Conservation (phyloP, 2,888 invertebrate species). For the Hirtodrosophila cameraria region DNA sequence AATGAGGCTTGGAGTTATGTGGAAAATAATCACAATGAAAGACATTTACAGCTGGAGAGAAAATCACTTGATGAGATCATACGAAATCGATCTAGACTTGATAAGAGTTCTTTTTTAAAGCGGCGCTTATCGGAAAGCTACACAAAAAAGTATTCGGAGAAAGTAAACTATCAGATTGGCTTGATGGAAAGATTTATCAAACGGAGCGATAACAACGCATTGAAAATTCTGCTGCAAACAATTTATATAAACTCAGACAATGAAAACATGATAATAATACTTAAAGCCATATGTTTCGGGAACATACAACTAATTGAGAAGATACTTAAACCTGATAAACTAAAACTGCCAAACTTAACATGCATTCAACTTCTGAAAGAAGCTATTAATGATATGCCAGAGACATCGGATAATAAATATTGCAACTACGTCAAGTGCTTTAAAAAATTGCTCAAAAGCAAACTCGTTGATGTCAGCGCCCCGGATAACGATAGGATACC, state of each 20-base stretch:
- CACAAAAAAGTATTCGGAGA: neutral
- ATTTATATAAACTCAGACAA: neutral
- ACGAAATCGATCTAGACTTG: no score
- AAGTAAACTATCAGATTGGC: neutral
- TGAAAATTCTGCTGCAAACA: slow-evolving; percentile 1
- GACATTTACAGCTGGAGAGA: neutral
- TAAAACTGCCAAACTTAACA: neutral
- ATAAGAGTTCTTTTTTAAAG: no score
- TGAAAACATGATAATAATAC: neutral
- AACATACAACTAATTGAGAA: neutral
- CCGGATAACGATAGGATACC: neutral
- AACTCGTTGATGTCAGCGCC: neutral
- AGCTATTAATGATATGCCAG: neutral
- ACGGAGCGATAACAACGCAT: neutral
- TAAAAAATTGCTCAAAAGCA: neutral
- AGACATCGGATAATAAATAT: neutral
- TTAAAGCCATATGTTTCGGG: neutral
- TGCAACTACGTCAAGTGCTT: neutral
- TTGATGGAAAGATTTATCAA: neutral
- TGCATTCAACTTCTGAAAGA: neutral
- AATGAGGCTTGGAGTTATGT: neutral
- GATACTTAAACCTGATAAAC: neutral
- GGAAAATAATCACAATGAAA: neutral
- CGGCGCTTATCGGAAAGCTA: no score
- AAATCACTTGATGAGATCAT: neutral